phyloP scores from a whole-genome alignment of 2,113 vertebrate species.

The Hippocampus abdominalis region DNA sequence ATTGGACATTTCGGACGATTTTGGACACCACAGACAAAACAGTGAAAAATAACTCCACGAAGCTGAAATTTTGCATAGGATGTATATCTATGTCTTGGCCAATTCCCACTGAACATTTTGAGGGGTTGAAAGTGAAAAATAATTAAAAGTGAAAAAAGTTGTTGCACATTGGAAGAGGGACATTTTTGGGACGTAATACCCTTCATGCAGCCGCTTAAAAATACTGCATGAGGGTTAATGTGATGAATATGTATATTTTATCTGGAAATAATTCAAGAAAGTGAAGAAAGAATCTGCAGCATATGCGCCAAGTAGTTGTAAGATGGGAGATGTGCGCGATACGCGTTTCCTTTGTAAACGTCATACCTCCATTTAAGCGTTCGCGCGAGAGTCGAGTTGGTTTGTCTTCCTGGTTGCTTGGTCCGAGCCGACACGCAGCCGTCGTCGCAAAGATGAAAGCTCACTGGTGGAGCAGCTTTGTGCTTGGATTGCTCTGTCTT shows the following conservation, averaged over 20 bases:
- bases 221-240: no score
- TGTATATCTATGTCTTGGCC: no score
- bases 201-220: no score
- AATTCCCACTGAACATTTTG: no score
- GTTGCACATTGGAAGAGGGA: no score
- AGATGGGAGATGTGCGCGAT: not conserved
- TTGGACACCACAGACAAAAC: no score
- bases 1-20: no score
- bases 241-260: not conserved
- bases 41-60: no score
- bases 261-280: not conserved
- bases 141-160: no score
- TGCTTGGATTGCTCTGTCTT: conserved; percentile 49
- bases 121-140: no score
- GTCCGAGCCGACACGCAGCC: conserved; percentile 1
- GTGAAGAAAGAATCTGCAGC: not conserved
- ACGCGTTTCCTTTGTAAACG: conserved; percentile 32
- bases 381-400: not conserved
- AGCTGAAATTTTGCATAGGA: no score
- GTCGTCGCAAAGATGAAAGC: conserved; percentile 34
- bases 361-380: not conserved
- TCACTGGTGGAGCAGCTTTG: conserved; percentile 39
- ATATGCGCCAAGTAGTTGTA: not conserved
- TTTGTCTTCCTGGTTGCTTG: not conserved
- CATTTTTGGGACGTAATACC: no score